These are phyloP conservation scores for Cecropterus lyciades DNA, from an alignment of 1,140 invertebrate genomes.

Conservation along the genomic window DNA sequence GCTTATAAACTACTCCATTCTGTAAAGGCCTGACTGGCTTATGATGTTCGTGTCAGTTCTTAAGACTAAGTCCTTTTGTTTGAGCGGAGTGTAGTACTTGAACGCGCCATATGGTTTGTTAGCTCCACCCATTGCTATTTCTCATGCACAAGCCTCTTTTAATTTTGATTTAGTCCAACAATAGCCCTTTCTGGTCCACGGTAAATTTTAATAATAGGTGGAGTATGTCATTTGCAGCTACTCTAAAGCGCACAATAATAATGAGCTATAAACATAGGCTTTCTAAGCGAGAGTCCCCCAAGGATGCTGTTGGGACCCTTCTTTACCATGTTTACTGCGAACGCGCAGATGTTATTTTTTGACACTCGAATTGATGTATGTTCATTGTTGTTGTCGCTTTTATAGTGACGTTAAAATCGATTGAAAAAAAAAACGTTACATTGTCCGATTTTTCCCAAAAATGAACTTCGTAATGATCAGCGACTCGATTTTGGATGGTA, in stretches of 20 bases:
- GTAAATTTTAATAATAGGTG: conserved; percentile 75
- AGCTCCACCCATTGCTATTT: conserved; percentile 55
- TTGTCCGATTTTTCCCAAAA: conserved; percentile 59
- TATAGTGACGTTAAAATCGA: conserved; percentile 71
- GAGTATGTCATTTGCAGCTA: conserved; percentile 78
- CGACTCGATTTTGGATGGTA: conserved; percentile 59
- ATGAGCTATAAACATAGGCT: conserved; percentile 80
- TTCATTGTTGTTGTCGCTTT: conserved; percentile 75
- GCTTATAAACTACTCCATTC: neutral
- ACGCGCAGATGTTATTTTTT: conserved; percentile 83
- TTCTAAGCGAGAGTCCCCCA: conserved; percentile 60
- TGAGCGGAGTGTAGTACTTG: conserved; percentile 20
- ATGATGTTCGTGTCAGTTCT: conserved; percentile 17
- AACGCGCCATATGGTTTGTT: conserved; percentile 24
- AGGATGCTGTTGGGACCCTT: conserved; percentile 66
- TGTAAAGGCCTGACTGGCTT: neutral
- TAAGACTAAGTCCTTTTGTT: conserved; percentile 32
- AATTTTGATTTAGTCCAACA: conserved; percentile 55
- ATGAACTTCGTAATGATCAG: conserved; percentile 54
- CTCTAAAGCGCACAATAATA: conserved; percentile 77
- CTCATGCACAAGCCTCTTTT: conserved; percentile 46
- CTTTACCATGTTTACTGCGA: conserved; percentile 75
- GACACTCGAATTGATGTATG: conserved; percentile 82
- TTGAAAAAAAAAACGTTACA: conserved; percentile 58
- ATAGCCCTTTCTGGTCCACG: conserved; percentile 52